Base-by-base conservation (phyloP, 2,113 vertebrate species). In the Eonycteris spelaea region DNA sequence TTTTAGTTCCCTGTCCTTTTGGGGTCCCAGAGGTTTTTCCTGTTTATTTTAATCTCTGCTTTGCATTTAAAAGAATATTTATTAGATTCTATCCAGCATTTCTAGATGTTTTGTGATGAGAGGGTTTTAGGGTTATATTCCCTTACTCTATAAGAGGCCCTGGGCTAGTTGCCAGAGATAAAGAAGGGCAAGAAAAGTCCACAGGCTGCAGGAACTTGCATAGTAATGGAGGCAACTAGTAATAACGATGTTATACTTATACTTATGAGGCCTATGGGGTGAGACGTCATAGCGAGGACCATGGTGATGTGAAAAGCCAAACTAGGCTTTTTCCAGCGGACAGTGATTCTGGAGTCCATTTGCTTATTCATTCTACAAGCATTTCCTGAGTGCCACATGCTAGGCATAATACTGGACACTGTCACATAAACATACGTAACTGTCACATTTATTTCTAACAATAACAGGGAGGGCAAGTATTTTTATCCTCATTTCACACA, bases 381-480 rank as follows among this genome's bases (percentile, higher is more conserved):
- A 74, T 91, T 77, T 96, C 73, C 61, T n/a, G 61, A 82, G 75
- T 57, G 18, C 28, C 51, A 7, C 70, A 28, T 75, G 94, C 53
- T 92, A 84, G 87, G 55, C 67, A 40, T 19, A 48, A 33, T 35
- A 48, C 35, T 67, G 55, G 71, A 61, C 30, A 14, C 45, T 30
- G 91, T 55, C 91, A 13, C 33, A 21, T 26, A 55, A 59, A 78
- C 26, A 7, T 12, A 38, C 51, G 51, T 51, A 45, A 68, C n/a
- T 16, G 11, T 88, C 68, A 61, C 67, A 21, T 86, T 79, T 59
- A 91, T 74, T 90, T 71, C 90, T 80, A 74, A 26, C 63, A 82
- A 8, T 86, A 77, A 77, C 94, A 43, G 51, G 22, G 15, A 77
- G 75, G 35, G 45, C 61, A 38, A 67, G 35, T 48, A 53, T 65